Evolutionary conservation across 1,140 invertebrate genomes (phyloP), one percentile per base, ranked within the genome.

Genomic region (Onthophagus taurus): DNA sequence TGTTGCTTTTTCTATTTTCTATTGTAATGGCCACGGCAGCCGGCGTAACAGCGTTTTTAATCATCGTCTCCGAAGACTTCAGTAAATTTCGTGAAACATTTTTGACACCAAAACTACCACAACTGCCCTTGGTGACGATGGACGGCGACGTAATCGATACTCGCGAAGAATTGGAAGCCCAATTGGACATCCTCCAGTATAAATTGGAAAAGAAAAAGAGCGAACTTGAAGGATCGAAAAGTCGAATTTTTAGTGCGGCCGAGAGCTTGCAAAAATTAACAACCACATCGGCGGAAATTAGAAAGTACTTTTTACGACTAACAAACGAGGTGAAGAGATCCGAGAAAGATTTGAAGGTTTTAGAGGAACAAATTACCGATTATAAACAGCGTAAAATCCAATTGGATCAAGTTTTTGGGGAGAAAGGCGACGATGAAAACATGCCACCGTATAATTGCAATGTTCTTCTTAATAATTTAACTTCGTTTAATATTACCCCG

Each of bases 291-390:
- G 26, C 26, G 1, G 33, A 43, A n/a, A 30, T 43, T 14, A 33
- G 38, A 12, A 31, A 39, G 30, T 47, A 48, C 29, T 60, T 51
- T 38, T 7, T 48, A 5, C 45, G 51, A 41, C 39, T 58, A 36
- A 49, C 55, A 19, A 31, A 29, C 1, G 53, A 60, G 20, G 45
- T 59, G 3, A 20, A 23, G 13, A 50, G 47, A 31, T 48, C 47
- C 7, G 56, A 59, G 42, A 42, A 48, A 6, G 57, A 60, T 31
- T 54, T 51, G 20, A 44, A 45, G 9, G 31, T 45, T 20, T 42
- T 60, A 20, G 38, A 56, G 21, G 37, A 46, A 24, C 48, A 57
- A 44, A 57, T 60, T 20, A 49, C 55, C 3, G 57, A 60, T 26
- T 57, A 50, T 17, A 55, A 47, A 21, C 33, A 48, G 14, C 47